phyloP scores from a whole-genome alignment of 1,140 invertebrate genomes.

The Penaeus japonicus region DNA sequence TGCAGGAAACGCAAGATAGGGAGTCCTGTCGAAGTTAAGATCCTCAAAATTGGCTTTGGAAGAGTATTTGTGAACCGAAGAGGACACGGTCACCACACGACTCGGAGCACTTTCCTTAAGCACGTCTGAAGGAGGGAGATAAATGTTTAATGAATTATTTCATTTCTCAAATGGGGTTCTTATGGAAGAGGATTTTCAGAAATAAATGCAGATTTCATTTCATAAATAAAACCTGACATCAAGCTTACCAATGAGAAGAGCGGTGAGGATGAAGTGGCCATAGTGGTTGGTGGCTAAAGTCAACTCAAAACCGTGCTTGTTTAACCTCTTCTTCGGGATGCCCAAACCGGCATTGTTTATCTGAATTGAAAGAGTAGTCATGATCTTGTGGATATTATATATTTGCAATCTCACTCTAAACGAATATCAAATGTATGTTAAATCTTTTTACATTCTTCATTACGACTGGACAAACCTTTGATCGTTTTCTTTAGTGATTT shows the following conservation, averaged over 20 bases:
- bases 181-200: neutral
- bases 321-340: conserved; percentile 62
- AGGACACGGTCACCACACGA: conserved; percentile 66
- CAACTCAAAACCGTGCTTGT: conserved; percentile 84
- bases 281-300: conserved; percentile 81
- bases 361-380: neutral
- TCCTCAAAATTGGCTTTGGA: neutral
- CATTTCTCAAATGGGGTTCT: neutral
- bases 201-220: neutral
- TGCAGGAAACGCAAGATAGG: conserved; percentile 65
- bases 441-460: no score
- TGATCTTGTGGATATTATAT: neutral
- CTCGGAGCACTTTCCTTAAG: conserved; percentile 69
- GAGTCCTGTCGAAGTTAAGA: conserved; percentile 8
- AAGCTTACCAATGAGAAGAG: conserved; percentile 70
- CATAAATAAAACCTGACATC: neutral
- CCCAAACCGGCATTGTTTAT: conserved; percentile 44
- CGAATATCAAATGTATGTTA: neutral
- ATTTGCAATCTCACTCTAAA: neutral
- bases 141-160: neutral
- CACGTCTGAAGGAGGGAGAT: conserved; percentile 63
- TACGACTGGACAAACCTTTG: no score
- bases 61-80: conserved; percentile 60
- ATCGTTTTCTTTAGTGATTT: no score
- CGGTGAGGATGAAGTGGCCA: conserved; percentile 69